Evolutionary conservation across 2,888 invertebrate genomes (phyloP).

Genomic region (Myopa tessellatipennis): DNA sequence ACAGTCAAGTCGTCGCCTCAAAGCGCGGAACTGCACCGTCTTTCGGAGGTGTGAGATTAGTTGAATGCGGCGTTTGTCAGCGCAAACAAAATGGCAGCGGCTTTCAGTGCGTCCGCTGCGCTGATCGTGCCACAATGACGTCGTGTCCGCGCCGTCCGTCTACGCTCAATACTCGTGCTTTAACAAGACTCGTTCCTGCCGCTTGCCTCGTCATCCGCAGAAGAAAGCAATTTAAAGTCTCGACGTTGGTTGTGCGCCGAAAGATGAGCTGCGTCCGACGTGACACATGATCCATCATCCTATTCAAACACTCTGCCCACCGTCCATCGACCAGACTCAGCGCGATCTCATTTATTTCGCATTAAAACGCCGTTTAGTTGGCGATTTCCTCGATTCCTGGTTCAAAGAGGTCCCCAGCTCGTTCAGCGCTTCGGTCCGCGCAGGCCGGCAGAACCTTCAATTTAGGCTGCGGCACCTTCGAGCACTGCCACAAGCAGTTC

Average conservation of each 20-base stretch:
- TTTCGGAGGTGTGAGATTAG: background rate
- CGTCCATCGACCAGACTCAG: background rate
- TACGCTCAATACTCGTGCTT: background rate
- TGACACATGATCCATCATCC: conserved; percentile 18
- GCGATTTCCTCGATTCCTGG: background rate
- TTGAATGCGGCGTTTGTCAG: no score
- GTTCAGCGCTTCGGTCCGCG: background rate
- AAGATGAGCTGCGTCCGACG: conserved; percentile 5
- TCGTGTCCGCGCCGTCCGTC: background rate
- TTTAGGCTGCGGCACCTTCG: no score
- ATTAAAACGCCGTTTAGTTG: background rate
- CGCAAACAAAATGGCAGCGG: no score
- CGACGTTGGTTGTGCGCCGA: background rate
- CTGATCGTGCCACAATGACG: background rate
- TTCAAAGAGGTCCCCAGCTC: background rate
- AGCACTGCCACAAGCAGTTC: no score
- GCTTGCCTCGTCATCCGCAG: conserved; percentile 1
- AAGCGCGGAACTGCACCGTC: background rate
- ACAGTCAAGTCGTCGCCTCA: background rate
- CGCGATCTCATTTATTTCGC: conserved; percentile 14
- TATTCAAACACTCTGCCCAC: background rate
- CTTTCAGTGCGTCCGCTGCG: background rate
- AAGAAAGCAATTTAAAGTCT: conserved; percentile 1
- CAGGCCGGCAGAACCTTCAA: background rate
- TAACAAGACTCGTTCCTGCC: background rate